Percentiles rank a stretch among this genome's conserved stretches.
Evolutionary conservation across 1,140 invertebrate species (phyloP).

Genomic region (Neoseiulus cucumeris): DNA sequence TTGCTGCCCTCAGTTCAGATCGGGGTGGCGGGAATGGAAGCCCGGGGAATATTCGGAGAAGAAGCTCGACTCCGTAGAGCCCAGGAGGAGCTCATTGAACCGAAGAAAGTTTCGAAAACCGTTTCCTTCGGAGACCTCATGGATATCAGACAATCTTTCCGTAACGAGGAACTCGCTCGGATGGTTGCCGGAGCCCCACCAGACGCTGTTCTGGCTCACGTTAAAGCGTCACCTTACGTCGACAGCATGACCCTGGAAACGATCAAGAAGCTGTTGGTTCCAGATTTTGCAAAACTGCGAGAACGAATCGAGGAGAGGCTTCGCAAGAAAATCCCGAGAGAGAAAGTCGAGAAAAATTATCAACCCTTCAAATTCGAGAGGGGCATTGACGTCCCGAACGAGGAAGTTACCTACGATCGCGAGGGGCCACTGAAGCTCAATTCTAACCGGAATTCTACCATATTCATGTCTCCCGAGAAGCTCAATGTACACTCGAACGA

Average conservation of each 20-base stretch:
- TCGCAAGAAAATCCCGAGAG: not conserved
- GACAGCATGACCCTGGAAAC: constrained; percentile 5
- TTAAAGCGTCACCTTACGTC: not conserved
- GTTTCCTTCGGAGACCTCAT: not conserved
- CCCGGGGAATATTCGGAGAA: not conserved
- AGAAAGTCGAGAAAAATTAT: not conserved
- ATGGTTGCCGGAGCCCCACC: constrained; percentile 4
- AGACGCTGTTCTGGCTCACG: not conserved
- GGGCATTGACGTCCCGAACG: not conserved
- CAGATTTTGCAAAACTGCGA: not conserved
- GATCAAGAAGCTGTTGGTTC: constrained; percentile 1
- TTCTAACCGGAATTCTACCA: not conserved
- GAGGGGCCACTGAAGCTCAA: not conserved
- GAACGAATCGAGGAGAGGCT: not conserved
- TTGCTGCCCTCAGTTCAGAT: not conserved
- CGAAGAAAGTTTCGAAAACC: not conserved
- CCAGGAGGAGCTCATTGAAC: not conserved
- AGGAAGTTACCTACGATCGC: not conserved
- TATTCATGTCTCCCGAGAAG: no score
- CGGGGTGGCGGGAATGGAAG: not conserved
- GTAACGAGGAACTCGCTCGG: not conserved
- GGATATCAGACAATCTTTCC: constrained; percentile 3
- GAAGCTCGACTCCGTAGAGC: not conserved
- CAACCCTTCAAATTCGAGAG: not conserved
- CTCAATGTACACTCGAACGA: no score